A percentile compares a stretch with the other conserved stretches of the same genome.
phyloP scores from a whole-genome alignment of 64 coral and sea anemone species.

The Stichodactyla helianthus region DNA sequence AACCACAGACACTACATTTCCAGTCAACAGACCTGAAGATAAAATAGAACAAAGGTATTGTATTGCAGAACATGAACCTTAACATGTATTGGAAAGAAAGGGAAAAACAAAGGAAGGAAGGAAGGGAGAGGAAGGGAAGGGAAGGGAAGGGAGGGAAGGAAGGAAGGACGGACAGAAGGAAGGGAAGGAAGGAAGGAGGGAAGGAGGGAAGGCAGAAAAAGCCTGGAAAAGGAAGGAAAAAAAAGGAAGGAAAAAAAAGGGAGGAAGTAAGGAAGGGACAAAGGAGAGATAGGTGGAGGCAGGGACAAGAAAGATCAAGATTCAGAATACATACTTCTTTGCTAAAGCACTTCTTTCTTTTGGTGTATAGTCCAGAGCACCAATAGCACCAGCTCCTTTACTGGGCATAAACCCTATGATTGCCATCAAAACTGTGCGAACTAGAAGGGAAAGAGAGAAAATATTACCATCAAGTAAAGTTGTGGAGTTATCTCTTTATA shows the following conservation, averaged over 20 bases:
- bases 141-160: too few relatives aligned
- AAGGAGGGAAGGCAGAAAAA: background rate
- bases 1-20: constrained; percentile 71
- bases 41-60: background rate
- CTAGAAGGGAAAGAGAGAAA: constrained; percentile 22
- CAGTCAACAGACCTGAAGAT: constrained; percentile 71
- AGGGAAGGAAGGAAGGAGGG: too few relatives aligned
- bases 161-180: too few relatives aligned
- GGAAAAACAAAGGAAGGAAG: background rate
- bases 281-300: too few relatives aligned
- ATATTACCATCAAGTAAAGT: background rate
- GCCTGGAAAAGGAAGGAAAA: too few relatives aligned
- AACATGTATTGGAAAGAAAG: background rate
- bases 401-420: constrained; percentile 98
- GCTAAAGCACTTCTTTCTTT: constrained; percentile 85
- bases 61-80: too few relatives aligned
- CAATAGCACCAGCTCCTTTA: constrained; percentile 94
- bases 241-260: too few relatives aligned
- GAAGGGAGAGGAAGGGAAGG: background rate
- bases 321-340: constrained; percentile 57
- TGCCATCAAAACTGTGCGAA: constrained; percentile 93
- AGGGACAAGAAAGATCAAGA: background rate
- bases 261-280: too few relatives aligned
- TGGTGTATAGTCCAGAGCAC: constrained; percentile 87
- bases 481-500: background rate